Evolutionary conservation across 2,113 vertebrate species (phyloP).

Genomic region (Triplophysa rosa): DNA sequence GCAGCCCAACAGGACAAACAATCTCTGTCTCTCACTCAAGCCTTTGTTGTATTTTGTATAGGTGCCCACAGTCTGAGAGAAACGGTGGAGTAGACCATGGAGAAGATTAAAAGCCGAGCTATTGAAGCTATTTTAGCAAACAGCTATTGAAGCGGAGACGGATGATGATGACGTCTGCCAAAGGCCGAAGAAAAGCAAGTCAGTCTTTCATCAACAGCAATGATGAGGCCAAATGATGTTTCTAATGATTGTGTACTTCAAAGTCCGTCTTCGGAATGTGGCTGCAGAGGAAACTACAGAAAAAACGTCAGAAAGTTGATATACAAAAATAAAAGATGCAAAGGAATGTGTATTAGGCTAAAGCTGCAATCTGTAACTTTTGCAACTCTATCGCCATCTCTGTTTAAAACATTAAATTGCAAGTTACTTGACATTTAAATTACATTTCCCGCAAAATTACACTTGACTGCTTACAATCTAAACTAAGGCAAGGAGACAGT

Average conservation of each 20-base stretch:
- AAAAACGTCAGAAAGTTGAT: not conserved
- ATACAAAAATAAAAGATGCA: too few species aligned
- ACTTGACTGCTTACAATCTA: too few species aligned
- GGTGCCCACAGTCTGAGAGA: not conserved
- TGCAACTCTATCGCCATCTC: too few species aligned
- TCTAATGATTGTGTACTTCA: conserved; percentile 52
- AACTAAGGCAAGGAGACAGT: too few species aligned
- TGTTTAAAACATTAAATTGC: too few species aligned
- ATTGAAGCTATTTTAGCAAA: too few species aligned
- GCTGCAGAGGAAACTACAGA: conserved; percentile 18
- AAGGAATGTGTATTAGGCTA: not conserved
- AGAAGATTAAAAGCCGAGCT: conserved; percentile 45
- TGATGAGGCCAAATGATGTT: conserved; percentile 50
- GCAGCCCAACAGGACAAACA: conserved; percentile 21
- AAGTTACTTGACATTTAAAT: too few species aligned
- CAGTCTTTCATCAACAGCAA: conserved; percentile 46
- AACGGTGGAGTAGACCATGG: conserved; percentile 1
- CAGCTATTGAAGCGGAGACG: conserved; percentile 26
- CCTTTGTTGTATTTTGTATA: conserved; percentile 32
- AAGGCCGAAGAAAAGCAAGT: conserved; percentile 12
- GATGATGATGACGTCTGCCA: conserved; percentile 22
- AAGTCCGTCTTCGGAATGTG: conserved; percentile 20
- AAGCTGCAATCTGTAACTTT: too few species aligned
- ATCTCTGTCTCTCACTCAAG: conserved; percentile 5
- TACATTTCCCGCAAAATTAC: too few species aligned